A percentile compares a stretch with the other conserved stretches of the same genome.
These are phyloP conservation scores for Lissonota sp. DNA, from an alignment of 2,888 invertebrate genomes.

Conservation along the genomic window DNA sequence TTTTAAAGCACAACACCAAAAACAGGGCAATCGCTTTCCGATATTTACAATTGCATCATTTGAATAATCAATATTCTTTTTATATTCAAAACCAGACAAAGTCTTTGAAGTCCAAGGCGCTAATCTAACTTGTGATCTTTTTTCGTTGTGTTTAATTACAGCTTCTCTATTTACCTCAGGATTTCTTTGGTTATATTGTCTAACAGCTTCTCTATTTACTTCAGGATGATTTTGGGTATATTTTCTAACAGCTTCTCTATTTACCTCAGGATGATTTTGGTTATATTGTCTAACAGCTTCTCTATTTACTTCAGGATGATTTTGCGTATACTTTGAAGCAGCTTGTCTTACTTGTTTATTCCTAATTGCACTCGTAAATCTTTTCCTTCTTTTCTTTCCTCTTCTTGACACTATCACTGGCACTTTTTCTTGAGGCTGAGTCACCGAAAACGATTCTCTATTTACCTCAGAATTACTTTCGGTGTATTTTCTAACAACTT, in stretches of 20 bases:
- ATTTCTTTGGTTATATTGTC: not conserved
- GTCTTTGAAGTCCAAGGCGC: not conserved
- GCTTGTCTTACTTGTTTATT: not conserved
- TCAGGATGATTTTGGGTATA: too few species aligned
- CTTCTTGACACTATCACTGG: not conserved
- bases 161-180: not conserved
- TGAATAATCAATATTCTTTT: not conserved
- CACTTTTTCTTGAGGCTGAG: too few species aligned
- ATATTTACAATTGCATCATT: not conserved
- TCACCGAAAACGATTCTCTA: too few species aligned
- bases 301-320: not conserved
- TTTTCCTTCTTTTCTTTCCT: not conserved
- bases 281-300: not conserved
- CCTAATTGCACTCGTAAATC: not conserved
- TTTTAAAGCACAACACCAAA: conserved; percentile 70
- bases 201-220: not conserved
- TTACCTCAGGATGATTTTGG: not conserved
- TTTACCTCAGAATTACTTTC: too few species aligned
- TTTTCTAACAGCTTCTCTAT: too few species aligned
- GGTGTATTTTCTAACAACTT: too few species aligned
- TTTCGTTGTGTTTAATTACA: not conserved
- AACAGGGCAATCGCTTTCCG: not conserved
- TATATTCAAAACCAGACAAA: not conserved
- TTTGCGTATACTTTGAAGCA: not conserved
- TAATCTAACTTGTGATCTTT: not conserved